phyloP scores from a whole-genome alignment of 1,140 invertebrate species.

The Thaumetopoea pityocampa region DNA sequence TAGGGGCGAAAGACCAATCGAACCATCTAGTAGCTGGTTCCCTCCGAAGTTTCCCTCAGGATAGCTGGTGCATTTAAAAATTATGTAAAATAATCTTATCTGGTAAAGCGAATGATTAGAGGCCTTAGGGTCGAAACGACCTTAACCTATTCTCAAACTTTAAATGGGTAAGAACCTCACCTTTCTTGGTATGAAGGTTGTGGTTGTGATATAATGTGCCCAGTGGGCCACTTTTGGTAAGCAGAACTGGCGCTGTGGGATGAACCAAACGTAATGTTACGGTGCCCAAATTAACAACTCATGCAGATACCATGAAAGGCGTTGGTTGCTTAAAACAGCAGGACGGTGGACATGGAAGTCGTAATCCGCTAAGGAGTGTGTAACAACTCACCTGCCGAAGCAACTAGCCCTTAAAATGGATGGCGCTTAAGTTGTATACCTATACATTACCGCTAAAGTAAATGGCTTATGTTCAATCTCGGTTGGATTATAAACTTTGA shows the following conservation, averaged over 20 bases:
- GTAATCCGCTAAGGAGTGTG: conserved; percentile 93
- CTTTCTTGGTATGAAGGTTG: conserved; percentile 79
- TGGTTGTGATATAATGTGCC: conserved; percentile 80
- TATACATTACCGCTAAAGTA: conserved; percentile 77
- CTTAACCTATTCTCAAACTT: conserved; percentile 94
- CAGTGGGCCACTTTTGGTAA: conserved; percentile 94
- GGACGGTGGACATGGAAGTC: conserved; percentile 94
- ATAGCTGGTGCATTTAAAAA: conserved; percentile 86
- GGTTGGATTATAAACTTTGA: no score
- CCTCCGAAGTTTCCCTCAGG: conserved; percentile 94
- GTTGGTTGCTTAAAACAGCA: conserved; percentile 91
- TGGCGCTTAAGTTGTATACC: conserved; percentile 87
- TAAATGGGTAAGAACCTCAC: conserved; percentile 87
- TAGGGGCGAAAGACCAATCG: conserved; percentile 96
- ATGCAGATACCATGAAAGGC: conserved; percentile 86
- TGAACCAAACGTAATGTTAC: conserved; percentile 87
- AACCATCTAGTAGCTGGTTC: conserved; percentile 95
- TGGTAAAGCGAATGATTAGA: conserved; percentile 93
- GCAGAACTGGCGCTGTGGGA: conserved; percentile 94
- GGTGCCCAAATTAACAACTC: conserved; percentile 79
- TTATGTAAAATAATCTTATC: conserved; percentile 78
- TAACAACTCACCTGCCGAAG: conserved; percentile 93
- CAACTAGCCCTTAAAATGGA: conserved; percentile 94
- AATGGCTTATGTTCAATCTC: no score
- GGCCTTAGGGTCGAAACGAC: conserved; percentile 85